Percentiles rank a stretch among this genome's conserved stretches.
Conservation (phyloP, 2,888 invertebrate species). For the Eupithecia tripunctaria region DNA sequence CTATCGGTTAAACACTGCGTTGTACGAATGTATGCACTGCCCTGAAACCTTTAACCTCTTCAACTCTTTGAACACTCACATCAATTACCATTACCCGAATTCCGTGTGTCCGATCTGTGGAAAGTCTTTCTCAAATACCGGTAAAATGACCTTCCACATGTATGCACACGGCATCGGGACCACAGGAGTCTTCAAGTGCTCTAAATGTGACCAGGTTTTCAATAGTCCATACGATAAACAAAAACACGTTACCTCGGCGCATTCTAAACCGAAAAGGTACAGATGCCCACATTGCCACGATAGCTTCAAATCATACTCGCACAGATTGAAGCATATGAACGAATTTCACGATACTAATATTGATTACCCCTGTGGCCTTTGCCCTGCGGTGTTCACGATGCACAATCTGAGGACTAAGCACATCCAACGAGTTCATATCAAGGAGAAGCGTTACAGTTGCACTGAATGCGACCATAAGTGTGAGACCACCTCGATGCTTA, state of each 20-base stretch:
- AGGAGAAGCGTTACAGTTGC: slow-evolving; percentile 65
- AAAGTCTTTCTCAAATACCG: slow-evolving; percentile 54
- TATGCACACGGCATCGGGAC: slow-evolving; percentile 28
- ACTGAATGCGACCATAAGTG: slow-evolving; percentile 63
- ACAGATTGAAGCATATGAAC: slow-evolving; percentile 65
- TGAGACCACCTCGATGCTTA: slow-evolving; percentile 62
- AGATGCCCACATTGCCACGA: slow-evolving; percentile 62
- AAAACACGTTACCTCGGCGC: slow-evolving; percentile 59
- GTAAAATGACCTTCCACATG: slow-evolving; percentile 35
- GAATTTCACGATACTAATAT: slow-evolving; percentile 62
- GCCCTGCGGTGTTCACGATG: slow-evolving; percentile 67
- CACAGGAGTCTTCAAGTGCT: slow-evolving; percentile 58
- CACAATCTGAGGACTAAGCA: slow-evolving; percentile 64
- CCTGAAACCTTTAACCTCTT: slow-evolving; percentile 66
- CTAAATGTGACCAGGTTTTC: slow-evolving; percentile 66
- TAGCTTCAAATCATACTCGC: slow-evolving; percentile 66
- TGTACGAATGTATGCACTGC: slow-evolving; percentile 66
- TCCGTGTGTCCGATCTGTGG: slow-evolving; percentile 75
- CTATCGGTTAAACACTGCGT: slow-evolving; percentile 56
- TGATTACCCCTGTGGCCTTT: slow-evolving; percentile 71
- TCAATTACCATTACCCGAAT: slow-evolving; percentile 73
- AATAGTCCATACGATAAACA: slow-evolving; percentile 54
- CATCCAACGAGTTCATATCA: slow-evolving; percentile 68
- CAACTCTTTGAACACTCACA: slow-evolving; percentile 69
- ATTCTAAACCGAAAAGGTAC: slow-evolving; percentile 58